phyloP scores from a whole-genome alignment of 2,797 vertebrate species.

The Meda fulgida region DNA sequence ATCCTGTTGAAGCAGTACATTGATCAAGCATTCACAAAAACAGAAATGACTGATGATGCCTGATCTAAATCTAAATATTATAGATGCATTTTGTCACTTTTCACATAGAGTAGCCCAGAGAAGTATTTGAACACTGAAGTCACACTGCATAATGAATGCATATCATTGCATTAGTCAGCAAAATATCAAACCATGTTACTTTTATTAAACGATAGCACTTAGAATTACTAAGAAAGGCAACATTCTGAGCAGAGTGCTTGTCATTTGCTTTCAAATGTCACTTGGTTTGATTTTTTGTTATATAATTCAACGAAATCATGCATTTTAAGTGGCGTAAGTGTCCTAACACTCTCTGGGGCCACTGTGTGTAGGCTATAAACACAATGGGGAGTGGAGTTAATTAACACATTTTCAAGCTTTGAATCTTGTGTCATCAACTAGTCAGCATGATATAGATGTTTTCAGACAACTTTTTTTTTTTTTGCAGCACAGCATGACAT shows the following conservation, averaged over 20 bases:
- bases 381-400: not conserved
- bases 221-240: not conserved
- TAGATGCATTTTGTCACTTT: not conserved
- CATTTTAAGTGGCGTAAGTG: not conserved
- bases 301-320: not conserved
- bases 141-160: not conserved
- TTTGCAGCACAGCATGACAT: not conserved
- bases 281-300: not conserved
- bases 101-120: not conserved
- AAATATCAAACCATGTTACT: not conserved
- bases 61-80: constrained; percentile 20
- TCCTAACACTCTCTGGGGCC: not conserved
- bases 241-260: not conserved
- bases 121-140: not conserved
- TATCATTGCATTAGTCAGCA: not conserved
- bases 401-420: constrained; percentile 1
- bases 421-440: constrained; percentile 9
- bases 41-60: not conserved
- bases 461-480: not conserved
- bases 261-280: not conserved
- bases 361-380: not conserved
- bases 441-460: not conserved
- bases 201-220: not conserved
- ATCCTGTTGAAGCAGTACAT: constrained; percentile 8
- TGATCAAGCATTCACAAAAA: constrained; percentile 18